These are phyloP conservation scores for Troilus luridus DNA, from an alignment of 2,888 invertebrate species.

Conservation along the genomic window DNA sequence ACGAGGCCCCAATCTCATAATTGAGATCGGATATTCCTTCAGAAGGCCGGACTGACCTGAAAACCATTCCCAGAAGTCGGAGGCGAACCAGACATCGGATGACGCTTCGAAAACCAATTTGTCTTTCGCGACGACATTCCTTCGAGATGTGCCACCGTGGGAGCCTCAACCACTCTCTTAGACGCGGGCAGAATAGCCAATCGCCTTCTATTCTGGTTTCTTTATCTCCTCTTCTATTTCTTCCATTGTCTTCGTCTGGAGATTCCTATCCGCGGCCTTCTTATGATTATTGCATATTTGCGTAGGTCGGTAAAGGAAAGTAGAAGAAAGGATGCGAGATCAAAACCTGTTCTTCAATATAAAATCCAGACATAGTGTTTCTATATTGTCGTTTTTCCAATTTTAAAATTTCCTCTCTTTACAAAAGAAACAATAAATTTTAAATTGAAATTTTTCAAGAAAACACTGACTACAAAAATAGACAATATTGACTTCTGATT, in stretches of 20 bases:
- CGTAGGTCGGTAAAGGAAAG: background rate
- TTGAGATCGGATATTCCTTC: background rate
- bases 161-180: background rate
- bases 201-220: background rate
- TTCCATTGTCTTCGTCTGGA: background rate
- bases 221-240: background rate
- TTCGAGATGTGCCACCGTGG: slow-evolving; percentile 2
- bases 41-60: background rate
- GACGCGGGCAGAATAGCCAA: background rate
- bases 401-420: no score
- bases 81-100: background rate
- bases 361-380: no score
- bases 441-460: no score
- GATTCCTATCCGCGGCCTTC: background rate
- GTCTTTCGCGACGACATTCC: slow-evolving; percentile 22
- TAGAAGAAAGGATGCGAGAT: background rate
- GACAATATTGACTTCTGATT: no score
- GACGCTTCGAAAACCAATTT: background rate
- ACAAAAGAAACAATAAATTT: no score
- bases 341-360: no score
- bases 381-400: no score
- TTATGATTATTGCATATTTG: background rate
- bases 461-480: no score
- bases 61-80: background rate
- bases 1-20: background rate